These are phyloP conservation scores for Sciurus vulgaris DNA, from an alignment of 2,797 vertebrate genomes.

Conservation along the genomic window DNA sequence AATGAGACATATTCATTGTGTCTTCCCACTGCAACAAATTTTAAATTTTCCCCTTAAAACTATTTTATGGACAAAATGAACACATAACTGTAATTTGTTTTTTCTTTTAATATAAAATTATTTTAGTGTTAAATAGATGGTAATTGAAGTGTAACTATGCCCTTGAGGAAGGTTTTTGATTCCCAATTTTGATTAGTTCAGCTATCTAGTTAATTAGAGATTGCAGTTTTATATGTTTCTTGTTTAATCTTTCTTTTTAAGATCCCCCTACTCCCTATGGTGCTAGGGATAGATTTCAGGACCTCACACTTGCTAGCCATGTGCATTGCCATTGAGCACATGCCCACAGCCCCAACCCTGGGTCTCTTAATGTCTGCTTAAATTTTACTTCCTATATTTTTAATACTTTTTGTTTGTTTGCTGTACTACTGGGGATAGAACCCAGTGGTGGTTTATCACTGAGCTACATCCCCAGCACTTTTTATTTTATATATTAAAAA, in stretches of 20 bases:
- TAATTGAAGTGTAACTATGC: background rate
- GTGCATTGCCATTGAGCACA: background rate
- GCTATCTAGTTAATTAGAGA: background rate
- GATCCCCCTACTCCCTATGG: too few species aligned
- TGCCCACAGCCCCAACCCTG: background rate
- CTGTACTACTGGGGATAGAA: background rate
- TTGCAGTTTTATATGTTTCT: background rate
- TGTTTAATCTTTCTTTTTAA: background rate
- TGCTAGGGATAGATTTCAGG: background rate
- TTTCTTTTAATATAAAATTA: background rate
- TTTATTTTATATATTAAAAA: too few species aligned
- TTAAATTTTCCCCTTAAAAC: constrained; percentile 41
- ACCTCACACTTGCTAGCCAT: background rate
- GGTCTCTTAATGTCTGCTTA: background rate
- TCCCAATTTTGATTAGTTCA: constrained; percentile 11
- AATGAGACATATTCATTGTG: constrained; percentile 1
- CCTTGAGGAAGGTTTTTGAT: constrained; percentile 47
- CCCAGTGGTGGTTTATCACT: too few species aligned
- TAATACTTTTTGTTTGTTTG: background rate
- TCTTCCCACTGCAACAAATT: constrained; percentile 57
- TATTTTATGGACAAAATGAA: constrained; percentile 44
- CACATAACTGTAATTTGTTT: background rate
- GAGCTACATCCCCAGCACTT: too few species aligned
- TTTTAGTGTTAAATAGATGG: constrained; percentile 13
- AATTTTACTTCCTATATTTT: background rate